Percentiles rank a stretch among this genome's conserved stretches.
phyloP scores from a whole-genome alignment of 1,140 invertebrate genomes.

The Melitaea cinxia region DNA sequence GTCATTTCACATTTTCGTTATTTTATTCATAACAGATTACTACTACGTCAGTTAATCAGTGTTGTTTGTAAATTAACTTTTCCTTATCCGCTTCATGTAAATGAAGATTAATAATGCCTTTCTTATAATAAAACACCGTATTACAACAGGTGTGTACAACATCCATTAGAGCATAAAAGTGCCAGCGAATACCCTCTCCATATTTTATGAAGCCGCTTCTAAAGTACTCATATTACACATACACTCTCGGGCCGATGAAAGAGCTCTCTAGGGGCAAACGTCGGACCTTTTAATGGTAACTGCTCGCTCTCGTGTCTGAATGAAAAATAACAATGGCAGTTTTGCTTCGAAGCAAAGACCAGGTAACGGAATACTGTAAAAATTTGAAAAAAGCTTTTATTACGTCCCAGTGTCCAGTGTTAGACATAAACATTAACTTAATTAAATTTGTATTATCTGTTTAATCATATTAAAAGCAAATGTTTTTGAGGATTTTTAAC shows the following conservation, averaged over 20 bases:
- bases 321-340: constrained; percentile 59
- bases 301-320: constrained; percentile 58
- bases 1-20: no score
- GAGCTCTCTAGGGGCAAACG: constrained; percentile 65
- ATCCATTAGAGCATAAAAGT: background rate
- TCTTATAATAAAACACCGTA: background rate
- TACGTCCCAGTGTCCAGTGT: background rate
- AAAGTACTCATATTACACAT: constrained; percentile 46
- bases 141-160: background rate
- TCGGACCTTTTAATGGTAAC: constrained; percentile 72
- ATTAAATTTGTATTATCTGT: no score
- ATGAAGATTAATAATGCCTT: background rate
- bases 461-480: no score
- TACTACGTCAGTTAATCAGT: no score
- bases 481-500: no score
- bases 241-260: constrained; percentile 60
- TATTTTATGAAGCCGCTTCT: constrained; percentile 10
- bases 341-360: constrained; percentile 36
- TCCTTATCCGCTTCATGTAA: background rate
- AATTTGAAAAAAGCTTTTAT: constrained; percentile 29
- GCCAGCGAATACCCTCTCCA: constrained; percentile 3
- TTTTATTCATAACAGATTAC: no score
- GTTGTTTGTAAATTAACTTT: no score
- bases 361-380: constrained; percentile 36
- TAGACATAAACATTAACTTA: background rate